Evolutionary conservation across 2,113 vertebrate genomes (phyloP).

Genomic region (Aptenodytes patagonicus): DNA sequence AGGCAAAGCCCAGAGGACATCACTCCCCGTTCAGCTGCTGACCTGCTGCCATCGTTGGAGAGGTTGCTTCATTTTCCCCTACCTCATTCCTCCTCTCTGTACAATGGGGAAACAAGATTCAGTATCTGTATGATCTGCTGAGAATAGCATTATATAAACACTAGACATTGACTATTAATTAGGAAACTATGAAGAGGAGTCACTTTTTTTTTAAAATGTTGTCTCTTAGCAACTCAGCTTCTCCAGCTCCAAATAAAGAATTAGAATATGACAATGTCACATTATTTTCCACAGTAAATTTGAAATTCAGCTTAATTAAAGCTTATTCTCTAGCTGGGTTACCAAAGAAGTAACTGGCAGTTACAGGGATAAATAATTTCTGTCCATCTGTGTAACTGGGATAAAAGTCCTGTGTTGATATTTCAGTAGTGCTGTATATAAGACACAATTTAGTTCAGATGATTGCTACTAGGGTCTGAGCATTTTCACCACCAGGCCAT

Average conservation of each 20-base stretch:
- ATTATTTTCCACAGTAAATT: slow-evolving; percentile 8
- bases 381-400: background rate
- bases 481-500: background rate
- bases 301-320: slow-evolving; percentile 28
- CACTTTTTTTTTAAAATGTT: background rate
- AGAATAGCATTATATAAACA: background rate
- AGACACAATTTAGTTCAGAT: background rate
- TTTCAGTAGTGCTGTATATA: background rate
- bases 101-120: background rate
- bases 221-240: slow-evolving; percentile 37
- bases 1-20: background rate
- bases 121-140: background rate
- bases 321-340: background rate
- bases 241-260: background rate
- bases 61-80: background rate
- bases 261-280: background rate
- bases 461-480: background rate
- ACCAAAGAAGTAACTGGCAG: background rate
- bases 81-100: background rate
- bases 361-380: background rate
- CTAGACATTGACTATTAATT: background rate
- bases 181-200: background rate
- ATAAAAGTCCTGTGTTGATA: background rate
- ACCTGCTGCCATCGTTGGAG: background rate
- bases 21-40: background rate